A percentile compares a stretch with the other conserved stretches of the same genome.
These are phyloP conservation scores for Polypterus bichir DNA, from an alignment of 2,113 vertebrate species.

Conservation along the genomic window DNA sequence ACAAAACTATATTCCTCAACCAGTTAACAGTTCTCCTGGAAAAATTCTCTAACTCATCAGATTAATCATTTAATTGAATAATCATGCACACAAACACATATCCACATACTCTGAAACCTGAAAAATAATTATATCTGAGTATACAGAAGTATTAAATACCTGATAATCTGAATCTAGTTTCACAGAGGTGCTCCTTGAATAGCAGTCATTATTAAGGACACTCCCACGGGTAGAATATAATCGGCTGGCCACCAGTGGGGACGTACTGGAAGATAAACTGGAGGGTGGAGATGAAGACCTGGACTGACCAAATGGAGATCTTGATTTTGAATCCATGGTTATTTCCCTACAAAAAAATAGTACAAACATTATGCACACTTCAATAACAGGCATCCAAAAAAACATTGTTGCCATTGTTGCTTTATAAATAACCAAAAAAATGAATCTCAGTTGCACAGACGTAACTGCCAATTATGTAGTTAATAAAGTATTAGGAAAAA, in stretches of 20 bases:
- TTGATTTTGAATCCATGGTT: constrained; percentile 85
- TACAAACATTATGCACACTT: constrained; percentile 10
- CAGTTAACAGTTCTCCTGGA: no score
- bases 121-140: constrained; percentile 22
- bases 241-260: constrained; percentile 36
- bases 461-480: no score
- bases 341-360: constrained; percentile 28
- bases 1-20: no score
- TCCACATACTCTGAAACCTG: not conserved
- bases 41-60: no score
- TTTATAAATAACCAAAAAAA: no score
- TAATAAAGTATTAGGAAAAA: no score
- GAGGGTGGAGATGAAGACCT: constrained; percentile 43
- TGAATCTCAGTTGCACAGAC: no score
- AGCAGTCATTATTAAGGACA: constrained; percentile 52
- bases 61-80: no score
- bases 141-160: constrained; percentile 50
- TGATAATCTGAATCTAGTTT: constrained; percentile 70
- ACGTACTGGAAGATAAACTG: constrained; percentile 23
- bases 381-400: no score
- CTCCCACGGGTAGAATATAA: constrained; percentile 46
- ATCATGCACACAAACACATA: not conserved
- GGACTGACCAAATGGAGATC: constrained; percentile 71
- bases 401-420: no score
- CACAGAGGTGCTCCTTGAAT: constrained; percentile 54